These are phyloP conservation scores for Hoplodrina ambigua DNA, from an alignment of 2,888 invertebrate genomes.

Conservation along the genomic window DNA sequence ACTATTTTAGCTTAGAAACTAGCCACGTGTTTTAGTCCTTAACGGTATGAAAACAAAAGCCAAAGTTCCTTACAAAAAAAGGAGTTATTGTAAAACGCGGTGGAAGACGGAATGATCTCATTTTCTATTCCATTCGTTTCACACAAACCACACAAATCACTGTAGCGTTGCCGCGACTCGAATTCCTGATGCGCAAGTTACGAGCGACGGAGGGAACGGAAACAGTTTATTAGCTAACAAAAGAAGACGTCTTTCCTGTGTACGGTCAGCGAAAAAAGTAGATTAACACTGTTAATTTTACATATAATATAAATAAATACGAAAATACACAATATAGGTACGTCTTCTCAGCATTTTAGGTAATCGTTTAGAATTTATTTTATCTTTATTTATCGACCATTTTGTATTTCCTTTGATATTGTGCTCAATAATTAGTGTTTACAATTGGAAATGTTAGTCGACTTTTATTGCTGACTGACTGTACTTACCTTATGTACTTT, in stretches of 20 bases:
- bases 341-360: too few species aligned
- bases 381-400: too few species aligned
- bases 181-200: slow-evolving; percentile 49
- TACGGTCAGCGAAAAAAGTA: not conserved
- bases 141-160: slow-evolving; percentile 81
- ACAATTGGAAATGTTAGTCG: too few species aligned
- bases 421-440: too few species aligned
- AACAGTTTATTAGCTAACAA: slow-evolving; percentile 3
- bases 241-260: not conserved
- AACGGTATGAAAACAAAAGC: slow-evolving; percentile 32
- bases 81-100: slow-evolving; percentile 66
- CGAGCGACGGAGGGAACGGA: slow-evolving; percentile 17
- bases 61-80: slow-evolving; percentile 51
- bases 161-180: slow-evolving; percentile 67
- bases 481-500: too few species aligned
- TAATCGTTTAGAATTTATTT: too few species aligned
- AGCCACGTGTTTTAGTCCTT: slow-evolving; percentile 17
- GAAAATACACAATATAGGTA: too few species aligned
- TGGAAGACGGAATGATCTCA: slow-evolving; percentile 79
- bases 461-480: too few species aligned
- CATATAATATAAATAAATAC: too few species aligned
- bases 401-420: too few species aligned
- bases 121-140: slow-evolving; percentile 83
- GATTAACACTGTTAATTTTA: too few species aligned
- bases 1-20: slow-evolving; percentile 17